Base-by-base conservation (phyloP, 2,797 vertebrate genomes). In the Myiotriccus ornatus region DNA sequence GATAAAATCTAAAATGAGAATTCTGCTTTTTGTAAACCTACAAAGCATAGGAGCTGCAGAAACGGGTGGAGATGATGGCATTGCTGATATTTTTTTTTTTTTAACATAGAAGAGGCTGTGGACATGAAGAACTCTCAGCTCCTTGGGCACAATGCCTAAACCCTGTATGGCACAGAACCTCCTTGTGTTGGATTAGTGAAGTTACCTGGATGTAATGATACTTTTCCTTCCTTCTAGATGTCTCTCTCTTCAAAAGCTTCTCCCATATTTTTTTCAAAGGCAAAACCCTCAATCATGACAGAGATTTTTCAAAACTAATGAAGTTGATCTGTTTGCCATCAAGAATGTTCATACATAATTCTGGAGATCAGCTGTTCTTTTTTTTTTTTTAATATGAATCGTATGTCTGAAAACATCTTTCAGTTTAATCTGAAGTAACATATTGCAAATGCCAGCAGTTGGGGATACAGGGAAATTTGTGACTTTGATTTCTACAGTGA, bases 261-360 rank as follows among this genome's bases (percentile, higher is more conserved):
- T 56, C 27, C 21, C 7, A 4, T 83, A 34, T 77, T 88, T 95
- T 77, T 88, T 95, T 74, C 46, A 78, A 74, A 63, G 3, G 5
- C 11, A 32, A 57, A 80, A 62, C 28, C 0, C 2, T 2, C 13
- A 60, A 1, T 47, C 3, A 10, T 49, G 32, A 35, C 6, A 27
- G 27, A 60, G 32, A 5, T 65, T 63, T 77, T 81, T 35, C 1
- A 6, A 28, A 67, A 62, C 9, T 4, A 37, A 28, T 68, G 44
- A 39, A 27, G 64, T 52, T 4, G 17, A 41, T 67, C 39, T 78
- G 10, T 89, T 88, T 84, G 35, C 62, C 4, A 3, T 84, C 14
- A n/a, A 2, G 14, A 34, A 6, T 50, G 39, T 73, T 76, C 19
- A 20, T 59, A 1, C 6, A 1, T 57, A 69, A 53, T 35, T 21